Percentiles rank a stretch among this genome's conserved stretches.
phyloP scores from a whole-genome alignment of 2,113 vertebrate genomes.

The Saguinus midas region DNA sequence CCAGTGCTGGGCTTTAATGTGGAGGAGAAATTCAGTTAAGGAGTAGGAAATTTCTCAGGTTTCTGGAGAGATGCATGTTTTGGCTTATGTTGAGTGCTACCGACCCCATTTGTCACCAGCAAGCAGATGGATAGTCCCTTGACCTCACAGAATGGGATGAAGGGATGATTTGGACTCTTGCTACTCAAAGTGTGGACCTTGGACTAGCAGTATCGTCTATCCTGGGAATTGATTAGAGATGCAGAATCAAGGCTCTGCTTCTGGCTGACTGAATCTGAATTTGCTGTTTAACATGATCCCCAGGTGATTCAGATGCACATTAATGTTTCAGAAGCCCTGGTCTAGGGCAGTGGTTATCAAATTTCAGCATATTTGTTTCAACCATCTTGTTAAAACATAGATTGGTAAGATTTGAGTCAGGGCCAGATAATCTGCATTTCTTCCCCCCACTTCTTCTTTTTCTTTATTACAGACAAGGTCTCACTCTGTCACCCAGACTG shows the following conservation, averaged over 20 bases:
- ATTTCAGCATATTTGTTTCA: neutral
- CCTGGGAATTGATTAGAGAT: neutral
- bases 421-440: neutral
- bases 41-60: neutral
- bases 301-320: neutral
- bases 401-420: neutral
- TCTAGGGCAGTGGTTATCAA: neutral
- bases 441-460: neutral
- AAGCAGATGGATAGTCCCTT: neutral
- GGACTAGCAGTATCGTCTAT: neutral
- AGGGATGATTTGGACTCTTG: neutral
- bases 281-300: neutral
- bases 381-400: neutral
- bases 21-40: conserved; percentile 52
- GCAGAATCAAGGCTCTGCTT: neutral
- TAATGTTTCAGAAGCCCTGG: neutral
- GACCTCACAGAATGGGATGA: neutral
- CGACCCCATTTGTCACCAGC: neutral
- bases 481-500: too few species aligned
- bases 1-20: conserved; percentile 46
- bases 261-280: neutral
- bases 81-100: neutral
- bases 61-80: conserved; percentile 35
- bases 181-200: neutral
- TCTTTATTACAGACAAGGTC: too few species aligned